Conservation (phyloP, 2,113 vertebrate genomes). For the Orientallactaga bullata region DNA sequence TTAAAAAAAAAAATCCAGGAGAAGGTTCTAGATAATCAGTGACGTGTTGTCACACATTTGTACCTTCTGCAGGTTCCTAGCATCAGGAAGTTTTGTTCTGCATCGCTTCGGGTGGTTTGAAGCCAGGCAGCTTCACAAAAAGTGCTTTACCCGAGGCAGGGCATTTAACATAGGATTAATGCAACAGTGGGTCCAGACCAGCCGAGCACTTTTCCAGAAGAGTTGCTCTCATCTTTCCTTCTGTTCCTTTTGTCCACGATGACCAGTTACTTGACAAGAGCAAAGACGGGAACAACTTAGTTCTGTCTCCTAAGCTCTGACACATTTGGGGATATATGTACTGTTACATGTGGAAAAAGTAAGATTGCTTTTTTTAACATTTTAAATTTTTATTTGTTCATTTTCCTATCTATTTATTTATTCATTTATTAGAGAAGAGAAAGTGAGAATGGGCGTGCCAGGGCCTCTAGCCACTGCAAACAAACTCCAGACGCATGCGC, state of each 20-base stretch:
- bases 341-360: not conserved
- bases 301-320: not conserved
- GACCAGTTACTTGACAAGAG: conserved; percentile 27
- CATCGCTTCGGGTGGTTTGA: conserved; percentile 24
- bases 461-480: too few species aligned
- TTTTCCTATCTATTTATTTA: too few species aligned
- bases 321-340: not conserved
- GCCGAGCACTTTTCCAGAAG: conserved; percentile 39
- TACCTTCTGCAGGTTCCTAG: not conserved
- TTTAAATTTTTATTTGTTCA: too few species aligned
- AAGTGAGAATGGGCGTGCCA: too few species aligned
- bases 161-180: not conserved
- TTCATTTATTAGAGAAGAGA: too few species aligned
- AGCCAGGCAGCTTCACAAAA: conserved; percentile 43
- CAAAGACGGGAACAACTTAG: not conserved
- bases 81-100: conserved; percentile 1
- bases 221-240: not conserved
- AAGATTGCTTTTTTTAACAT: not conserved
- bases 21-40: not conserved
- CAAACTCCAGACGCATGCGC: too few species aligned
- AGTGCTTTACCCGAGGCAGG: not conserved
- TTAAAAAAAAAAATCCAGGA: not conserved
- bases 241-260: not conserved
- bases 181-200: not conserved
- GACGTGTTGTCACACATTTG: not conserved